phyloP scores from a whole-genome alignment of 2,113 vertebrate genomes.

The Mormyrus lacerda region DNA sequence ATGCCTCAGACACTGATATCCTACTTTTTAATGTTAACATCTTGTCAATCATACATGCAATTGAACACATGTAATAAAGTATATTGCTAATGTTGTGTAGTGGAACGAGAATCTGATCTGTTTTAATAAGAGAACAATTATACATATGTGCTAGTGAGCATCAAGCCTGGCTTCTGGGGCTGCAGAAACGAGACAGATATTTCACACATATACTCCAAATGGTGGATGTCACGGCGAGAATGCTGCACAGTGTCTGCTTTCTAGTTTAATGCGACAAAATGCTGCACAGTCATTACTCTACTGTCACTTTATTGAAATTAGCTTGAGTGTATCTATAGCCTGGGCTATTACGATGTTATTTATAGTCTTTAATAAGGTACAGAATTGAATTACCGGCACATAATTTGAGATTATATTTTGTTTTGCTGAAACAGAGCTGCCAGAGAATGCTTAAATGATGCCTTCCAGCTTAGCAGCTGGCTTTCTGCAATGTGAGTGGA shows the following conservation, averaged over 20 bases:
- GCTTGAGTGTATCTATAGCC: neutral
- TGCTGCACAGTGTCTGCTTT: neutral
- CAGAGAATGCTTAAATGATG: neutral
- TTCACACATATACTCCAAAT: neutral
- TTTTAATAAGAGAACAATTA: neutral
- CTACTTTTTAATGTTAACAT: neutral
- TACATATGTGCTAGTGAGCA: neutral
- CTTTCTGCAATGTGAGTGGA: neutral
- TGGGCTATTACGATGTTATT: conserved; percentile 19
- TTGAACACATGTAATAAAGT: neutral
- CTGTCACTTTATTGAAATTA: conserved; percentile 21
- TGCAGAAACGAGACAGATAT: neutral
- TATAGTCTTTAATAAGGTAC: conserved; percentile 24
- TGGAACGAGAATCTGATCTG: neutral
- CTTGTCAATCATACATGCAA: neutral
- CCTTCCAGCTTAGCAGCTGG: neutral
- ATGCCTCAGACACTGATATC: neutral
- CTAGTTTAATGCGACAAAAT: neutral
- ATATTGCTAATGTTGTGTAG: neutral
- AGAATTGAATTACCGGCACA: conserved; percentile 18
- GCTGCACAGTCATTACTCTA: neutral
- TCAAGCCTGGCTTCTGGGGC: neutral
- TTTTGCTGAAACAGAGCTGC: conserved; percentile 4
- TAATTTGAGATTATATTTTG: conserved; percentile 23
- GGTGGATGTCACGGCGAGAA: neutral